A percentile compares a stretch with the other conserved stretches of the same genome.
phyloP scores from a whole-genome alignment of 2,113 vertebrate species.

The Aegithalos caudatus region DNA sequence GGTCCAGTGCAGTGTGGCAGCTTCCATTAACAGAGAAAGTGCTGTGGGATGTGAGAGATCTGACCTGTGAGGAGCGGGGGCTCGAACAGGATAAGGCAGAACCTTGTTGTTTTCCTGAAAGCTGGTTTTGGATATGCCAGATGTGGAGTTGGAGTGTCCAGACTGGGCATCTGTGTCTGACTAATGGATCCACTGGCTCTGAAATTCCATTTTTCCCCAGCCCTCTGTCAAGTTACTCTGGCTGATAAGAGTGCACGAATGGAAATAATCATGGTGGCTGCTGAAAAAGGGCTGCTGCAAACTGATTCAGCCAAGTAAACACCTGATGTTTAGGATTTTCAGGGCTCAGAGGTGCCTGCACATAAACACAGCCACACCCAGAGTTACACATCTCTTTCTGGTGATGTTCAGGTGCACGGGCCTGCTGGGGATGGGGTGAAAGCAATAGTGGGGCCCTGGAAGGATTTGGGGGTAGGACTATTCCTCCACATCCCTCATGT shows the following conservation, averaged over 20 bases:
- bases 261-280: neutral
- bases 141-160: neutral
- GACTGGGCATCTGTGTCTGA: neutral
- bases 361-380: neutral
- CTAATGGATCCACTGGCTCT: neutral
- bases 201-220: neutral
- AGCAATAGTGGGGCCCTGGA: neutral
- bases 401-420: neutral
- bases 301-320: neutral
- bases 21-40: neutral
- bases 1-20: neutral
- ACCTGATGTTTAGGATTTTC: neutral
- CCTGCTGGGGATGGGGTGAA: neutral
- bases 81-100: neutral
- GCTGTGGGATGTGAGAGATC: neutral
- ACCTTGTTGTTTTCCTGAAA: neutral
- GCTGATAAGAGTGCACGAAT: neutral
- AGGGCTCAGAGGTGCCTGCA: neutral
- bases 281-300: neutral
- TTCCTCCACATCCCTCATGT: neutral
- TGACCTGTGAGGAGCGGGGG: neutral
- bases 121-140: neutral
- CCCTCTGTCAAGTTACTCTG: accelerated
- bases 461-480: neutral
- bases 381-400: accelerated